Evolutionary conservation across 2,797 vertebrate species (phyloP).

Genomic region (Denticeps clupeoides): DNA sequence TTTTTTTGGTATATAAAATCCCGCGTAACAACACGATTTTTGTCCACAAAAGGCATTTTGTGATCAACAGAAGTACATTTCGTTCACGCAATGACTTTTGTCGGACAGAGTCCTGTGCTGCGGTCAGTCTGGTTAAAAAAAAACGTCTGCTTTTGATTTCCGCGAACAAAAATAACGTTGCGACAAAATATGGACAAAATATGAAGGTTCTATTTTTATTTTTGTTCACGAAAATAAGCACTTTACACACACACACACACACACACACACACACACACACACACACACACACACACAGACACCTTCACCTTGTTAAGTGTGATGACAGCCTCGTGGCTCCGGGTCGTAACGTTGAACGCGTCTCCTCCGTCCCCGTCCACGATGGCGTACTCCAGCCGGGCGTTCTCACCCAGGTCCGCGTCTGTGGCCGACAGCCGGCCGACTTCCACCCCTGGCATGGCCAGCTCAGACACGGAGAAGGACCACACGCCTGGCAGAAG

Average conservation of each 20-base stretch:
- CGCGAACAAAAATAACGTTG: too few species aligned
- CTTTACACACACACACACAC: neutral
- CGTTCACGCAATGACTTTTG: too few species aligned
- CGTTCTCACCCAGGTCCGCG: conserved; percentile 73
- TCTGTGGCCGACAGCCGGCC: conserved; percentile 75
- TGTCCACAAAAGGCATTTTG: too few species aligned
- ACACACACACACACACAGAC: neutral
- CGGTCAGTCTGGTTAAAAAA: too few species aligned
- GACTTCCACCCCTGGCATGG: conserved; percentile 71
- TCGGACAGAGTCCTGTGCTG: too few species aligned
- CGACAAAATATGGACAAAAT: too few species aligned
- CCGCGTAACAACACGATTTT: too few species aligned
- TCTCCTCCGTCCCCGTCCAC: conserved; percentile 64
- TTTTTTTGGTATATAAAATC: too few species aligned
- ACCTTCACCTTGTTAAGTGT: conserved; percentile 58
- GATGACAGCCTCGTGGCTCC: conserved; percentile 67
- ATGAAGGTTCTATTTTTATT: too few species aligned
- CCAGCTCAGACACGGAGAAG: conserved; percentile 77
- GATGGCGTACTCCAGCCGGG: conserved; percentile 72
- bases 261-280: neutral
- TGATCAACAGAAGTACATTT: too few species aligned
- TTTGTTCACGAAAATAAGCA: too few species aligned
- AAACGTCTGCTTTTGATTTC: too few species aligned
- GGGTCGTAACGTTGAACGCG: conserved; percentile 67
- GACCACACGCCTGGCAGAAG: conserved; percentile 66